A percentile compares a stretch with the other conserved stretches of the same genome.
Evolutionary conservation across 2,888 invertebrate species (phyloP).

Genomic region (Macropis europaea): DNA sequence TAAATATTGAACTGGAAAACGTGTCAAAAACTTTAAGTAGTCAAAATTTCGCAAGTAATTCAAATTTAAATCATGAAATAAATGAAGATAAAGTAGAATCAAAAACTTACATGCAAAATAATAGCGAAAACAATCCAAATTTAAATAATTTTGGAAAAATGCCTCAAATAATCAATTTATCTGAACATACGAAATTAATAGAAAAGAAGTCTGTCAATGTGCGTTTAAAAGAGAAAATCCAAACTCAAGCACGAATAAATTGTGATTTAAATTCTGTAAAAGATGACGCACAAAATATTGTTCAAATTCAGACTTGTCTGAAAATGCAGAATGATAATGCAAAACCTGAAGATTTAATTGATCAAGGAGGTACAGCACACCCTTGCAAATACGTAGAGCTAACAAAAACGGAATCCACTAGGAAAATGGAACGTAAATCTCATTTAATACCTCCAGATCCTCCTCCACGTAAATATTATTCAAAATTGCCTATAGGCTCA

Average conservation of each 20-base stretch:
- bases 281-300: constrained; percentile 37
- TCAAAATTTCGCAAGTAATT: constrained; percentile 16
- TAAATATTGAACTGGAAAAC: constrained; percentile 15
- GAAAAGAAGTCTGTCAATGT: constrained; percentile 44
- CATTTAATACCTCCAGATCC: constrained; percentile 79
- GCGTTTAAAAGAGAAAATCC: constrained; percentile 4
- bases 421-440: constrained; percentile 78
- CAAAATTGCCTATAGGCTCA: constrained; percentile 63
- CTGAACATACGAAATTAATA: constrained; percentile 35
- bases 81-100: constrained; percentile 66
- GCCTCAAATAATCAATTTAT: constrained; percentile 43
- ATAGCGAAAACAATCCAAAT: constrained; percentile 54
- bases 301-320: constrained; percentile 18
- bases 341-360: constrained; percentile 16
- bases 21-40: background rate
- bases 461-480: constrained; percentile 80
- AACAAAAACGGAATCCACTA: constrained; percentile 59
- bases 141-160: constrained; percentile 56
- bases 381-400: constrained; percentile 50
- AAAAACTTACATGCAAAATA: constrained; percentile 60
- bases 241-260: background rate
- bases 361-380: constrained; percentile 27
- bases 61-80: constrained; percentile 45
- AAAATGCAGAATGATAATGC: constrained; percentile 29
- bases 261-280: constrained; percentile 17